These are phyloP conservation scores for Cyclophora punctaria DNA, from an alignment of 2,888 invertebrate species.

Conservation along the genomic window DNA sequence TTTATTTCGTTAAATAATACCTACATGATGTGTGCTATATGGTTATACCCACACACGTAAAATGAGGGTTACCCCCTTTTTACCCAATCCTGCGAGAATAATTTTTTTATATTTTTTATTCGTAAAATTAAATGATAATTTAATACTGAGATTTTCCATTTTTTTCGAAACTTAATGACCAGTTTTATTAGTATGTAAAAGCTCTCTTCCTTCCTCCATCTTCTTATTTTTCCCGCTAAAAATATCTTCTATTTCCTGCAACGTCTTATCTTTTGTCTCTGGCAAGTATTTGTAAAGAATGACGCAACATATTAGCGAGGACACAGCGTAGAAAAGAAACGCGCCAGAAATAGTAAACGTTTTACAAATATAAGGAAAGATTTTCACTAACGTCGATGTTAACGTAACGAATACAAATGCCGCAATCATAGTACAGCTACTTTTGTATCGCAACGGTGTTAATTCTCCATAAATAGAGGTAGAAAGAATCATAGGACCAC, in stretches of 20 bases:
- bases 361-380: slow-evolving; percentile 22
- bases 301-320: slow-evolving; percentile 15
- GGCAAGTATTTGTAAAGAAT: slow-evolving; percentile 27
- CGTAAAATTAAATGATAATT: no score
- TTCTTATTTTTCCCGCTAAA: slow-evolving; percentile 3
- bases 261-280: slow-evolving; percentile 27
- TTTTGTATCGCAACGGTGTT: slow-evolving; percentile 21
- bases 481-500: slow-evolving; percentile 33
- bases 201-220: no score
- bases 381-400: slow-evolving; percentile 22
- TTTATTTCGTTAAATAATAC: no score
- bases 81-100: no score
- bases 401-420: slow-evolving; percentile 15
- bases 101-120: no score
- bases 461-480: slow-evolving; percentile 27
- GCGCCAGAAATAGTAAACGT: slow-evolving; percentile 24
- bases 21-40: no score
- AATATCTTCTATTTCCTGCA: slow-evolving; percentile 22
- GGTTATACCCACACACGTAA: no score
- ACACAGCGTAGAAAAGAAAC: slow-evolving; percentile 25
- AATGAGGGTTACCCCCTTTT: no score
- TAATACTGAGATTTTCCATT: no score
- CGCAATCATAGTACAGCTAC: slow-evolving; percentile 16
- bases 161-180: no score
- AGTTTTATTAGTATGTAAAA: no score